These are phyloP conservation scores for Erebia palarica DNA, from an alignment of 2,888 invertebrate genomes.

Conservation along the genomic window DNA sequence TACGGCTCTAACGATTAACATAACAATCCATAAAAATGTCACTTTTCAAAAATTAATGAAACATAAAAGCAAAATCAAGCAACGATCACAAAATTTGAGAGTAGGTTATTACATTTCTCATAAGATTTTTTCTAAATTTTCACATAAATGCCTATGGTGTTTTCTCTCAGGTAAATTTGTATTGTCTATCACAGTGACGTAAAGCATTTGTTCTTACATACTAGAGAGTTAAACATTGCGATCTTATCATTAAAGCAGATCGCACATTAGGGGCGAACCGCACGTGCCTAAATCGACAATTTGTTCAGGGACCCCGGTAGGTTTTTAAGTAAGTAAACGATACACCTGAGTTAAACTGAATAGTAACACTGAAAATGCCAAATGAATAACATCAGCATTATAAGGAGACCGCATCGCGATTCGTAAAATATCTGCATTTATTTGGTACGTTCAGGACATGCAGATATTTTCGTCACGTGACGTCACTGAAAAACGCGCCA, in stretches of 20 bases:
- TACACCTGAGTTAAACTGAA: not conserved
- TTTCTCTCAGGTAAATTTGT: constrained; percentile 71
- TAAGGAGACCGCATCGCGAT: not conserved
- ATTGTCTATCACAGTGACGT: constrained; percentile 80
- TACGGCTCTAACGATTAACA: not conserved
- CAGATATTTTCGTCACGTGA: not conserved
- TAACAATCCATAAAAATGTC: not conserved
- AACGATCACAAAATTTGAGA: constrained; percentile 53
- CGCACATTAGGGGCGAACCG: constrained; percentile 1
- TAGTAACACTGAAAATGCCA: not conserved
- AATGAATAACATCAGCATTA: not conserved
- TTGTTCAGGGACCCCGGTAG: too few relatives aligned
- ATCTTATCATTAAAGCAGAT: constrained; percentile 61
- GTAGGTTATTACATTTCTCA: constrained; percentile 55
- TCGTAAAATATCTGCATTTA: not conserved
- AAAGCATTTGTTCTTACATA: constrained; percentile 82
- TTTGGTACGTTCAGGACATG: not conserved
- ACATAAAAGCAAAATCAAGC: constrained; percentile 49
- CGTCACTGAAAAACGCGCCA: not conserved
- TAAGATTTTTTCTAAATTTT: constrained; percentile 52
- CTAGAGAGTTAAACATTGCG: constrained; percentile 78
- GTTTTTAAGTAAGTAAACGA: too few relatives aligned
- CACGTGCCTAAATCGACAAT: not conserved
- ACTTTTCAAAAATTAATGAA: not conserved
- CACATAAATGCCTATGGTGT: constrained; percentile 69